Conservation (phyloP, 2,888 invertebrate species). For the Myathropa florea region DNA sequence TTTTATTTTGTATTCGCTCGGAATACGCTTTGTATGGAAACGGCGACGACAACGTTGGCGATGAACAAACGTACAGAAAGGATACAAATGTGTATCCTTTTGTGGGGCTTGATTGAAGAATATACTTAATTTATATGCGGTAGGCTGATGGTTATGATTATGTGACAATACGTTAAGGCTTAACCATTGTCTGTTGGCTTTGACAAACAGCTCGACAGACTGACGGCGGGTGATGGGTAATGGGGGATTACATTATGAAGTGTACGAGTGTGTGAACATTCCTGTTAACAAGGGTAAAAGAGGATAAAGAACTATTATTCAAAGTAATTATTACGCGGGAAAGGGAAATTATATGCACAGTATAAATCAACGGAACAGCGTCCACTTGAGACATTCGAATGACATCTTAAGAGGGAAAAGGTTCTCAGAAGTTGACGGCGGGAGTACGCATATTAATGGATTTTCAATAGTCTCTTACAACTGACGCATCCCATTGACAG, state of each 20-base stretch:
- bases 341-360: conserved; percentile 28
- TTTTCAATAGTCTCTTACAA: neutral
- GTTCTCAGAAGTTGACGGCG: neutral
- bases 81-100: conserved; percentile 38
- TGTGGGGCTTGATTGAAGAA: conserved; percentile 62
- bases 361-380: conserved; percentile 38
- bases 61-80: neutral
- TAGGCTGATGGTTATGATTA: conserved; percentile 62
- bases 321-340: conserved; percentile 36
- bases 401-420: neutral
- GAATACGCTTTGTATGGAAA: conserved; percentile 1
- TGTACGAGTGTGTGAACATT: conserved; percentile 25
- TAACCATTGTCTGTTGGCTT: conserved; percentile 8
- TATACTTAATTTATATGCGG: conserved; percentile 65
- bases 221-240: neutral
- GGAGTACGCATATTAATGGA: neutral
- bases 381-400: conserved; percentile 31
- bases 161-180: conserved; percentile 39
- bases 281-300: conserved; percentile 37
- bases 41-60: neutral
- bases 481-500: neutral
- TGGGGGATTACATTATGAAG: conserved; percentile 4
- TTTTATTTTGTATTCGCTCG: neutral
- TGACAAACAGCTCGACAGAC: neutral
- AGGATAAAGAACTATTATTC: conserved; percentile 45